These are phyloP conservation scores for Phoenicopterus ruber DNA, from an alignment of 2,113 vertebrate species.

Conservation along the genomic window DNA sequence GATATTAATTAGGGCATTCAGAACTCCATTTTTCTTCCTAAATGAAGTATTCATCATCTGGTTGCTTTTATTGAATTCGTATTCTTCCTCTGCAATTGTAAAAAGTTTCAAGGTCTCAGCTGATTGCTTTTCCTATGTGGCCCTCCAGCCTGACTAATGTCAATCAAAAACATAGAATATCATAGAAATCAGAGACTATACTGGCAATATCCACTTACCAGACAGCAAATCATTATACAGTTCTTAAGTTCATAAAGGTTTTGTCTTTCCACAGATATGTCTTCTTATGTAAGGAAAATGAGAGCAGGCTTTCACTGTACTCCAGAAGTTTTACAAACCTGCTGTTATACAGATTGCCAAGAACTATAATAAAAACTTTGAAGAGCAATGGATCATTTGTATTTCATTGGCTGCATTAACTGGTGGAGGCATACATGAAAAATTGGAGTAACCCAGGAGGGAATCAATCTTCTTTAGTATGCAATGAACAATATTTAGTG, in stretches of 20 bases:
- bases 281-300: not conserved
- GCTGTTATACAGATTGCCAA: not conserved
- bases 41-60: not conserved
- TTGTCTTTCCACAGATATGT: not conserved
- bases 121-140: not conserved
- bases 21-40: not conserved
- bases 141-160: not conserved
- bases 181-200: not conserved
- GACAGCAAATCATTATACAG: not conserved
- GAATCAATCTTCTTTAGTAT: not conserved
- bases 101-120: not conserved
- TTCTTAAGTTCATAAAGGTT: not conserved
- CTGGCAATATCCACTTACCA: not conserved
- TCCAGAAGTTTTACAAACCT: not conserved
- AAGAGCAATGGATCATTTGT: not conserved
- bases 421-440: not conserved
- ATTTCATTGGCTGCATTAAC: not conserved
- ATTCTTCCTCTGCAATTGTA: not conserved
- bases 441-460: not conserved
- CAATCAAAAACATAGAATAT: not conserved
- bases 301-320: not conserved
- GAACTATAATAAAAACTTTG: not conserved
- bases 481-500: not conserved
- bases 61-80: not conserved
- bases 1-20: not conserved